Base-by-base conservation (phyloP, 2,797 vertebrate species). In the Tenualosa thibaudeaui region DNA sequence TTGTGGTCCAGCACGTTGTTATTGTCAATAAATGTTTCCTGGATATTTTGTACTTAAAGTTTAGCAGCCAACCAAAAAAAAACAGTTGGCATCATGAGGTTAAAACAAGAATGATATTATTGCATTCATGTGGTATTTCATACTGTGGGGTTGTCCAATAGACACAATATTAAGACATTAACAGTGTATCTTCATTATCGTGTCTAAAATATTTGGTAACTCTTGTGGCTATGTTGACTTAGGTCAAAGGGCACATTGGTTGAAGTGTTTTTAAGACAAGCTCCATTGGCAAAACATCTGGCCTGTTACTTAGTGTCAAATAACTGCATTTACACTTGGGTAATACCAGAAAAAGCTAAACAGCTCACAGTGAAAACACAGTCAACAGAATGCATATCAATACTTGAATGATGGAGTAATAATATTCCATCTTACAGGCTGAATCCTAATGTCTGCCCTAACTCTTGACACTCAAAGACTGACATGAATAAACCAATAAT, bases 1-100 rank as follows among this genome's bases (percentile, higher is more conserved):
- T 58, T 4, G 60, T 24, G 43, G 50, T 83, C 50, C 82, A 71
- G 50, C 56, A 81, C 54, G 31, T 53, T 83, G 51, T 26, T 54
- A 65, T 75, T 81, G n/a, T 54, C 82, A 83, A 65, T 50, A 68
- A 54, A n/a, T 46, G 10, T 19, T 82, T 50, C 22, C 26, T 78
- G 22, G 65, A 78, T 49, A 68, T 26, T 49, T 22, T 2, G n/a
- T 60, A 9, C 46, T 81, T 17, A 56, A 51, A 40, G 81, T 26
- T 75, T 86, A 78, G 71, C 40, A 78, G 43, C 40, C 40, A 46
- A 40, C 71, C 71, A 78, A 22, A 40, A 78, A 31, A 12, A 78
- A 78, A 46, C 2, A 78, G 40, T 78, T 78, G 19, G 71, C 26
- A 78, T 46, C 71, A 78, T 46, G 71, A 78, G 40, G 3, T 5